Evolutionary conservation across 2,797 vertebrate genomes (phyloP), one percentile per base, ranked within the genome.

Genomic region (Helostoma temminkii): DNA sequence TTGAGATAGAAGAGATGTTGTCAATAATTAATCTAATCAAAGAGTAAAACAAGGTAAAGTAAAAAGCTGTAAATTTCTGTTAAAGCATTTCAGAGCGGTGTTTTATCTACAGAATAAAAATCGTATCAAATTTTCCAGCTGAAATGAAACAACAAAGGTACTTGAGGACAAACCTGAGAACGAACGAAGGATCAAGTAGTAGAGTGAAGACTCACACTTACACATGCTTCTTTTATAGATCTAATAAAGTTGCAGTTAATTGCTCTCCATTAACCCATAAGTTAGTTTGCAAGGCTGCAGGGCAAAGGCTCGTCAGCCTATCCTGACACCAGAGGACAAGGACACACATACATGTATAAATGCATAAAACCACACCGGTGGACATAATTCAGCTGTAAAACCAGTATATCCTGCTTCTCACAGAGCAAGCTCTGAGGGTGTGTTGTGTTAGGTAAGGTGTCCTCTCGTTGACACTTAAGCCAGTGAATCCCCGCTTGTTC

Each of bases 401-500:
- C 63, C 46, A 75, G 54, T 36, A 19, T 19, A 24, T 72, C 7
- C 46, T 19, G 42, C 41, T 22, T 65, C 61, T 19, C 49, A 61
- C 54, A 32, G 62, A 50, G 50, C 36, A 7, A 19, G 39, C 59
- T 78, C 69, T 63, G 50, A 72, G 67, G 66, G 8, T 3, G 28
- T 26, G 59, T 61, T 79, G 67, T 76, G 52, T 68, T 61, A 34
- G 49, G 45, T 49, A 22, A 79, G 72, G 57, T 87, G 76, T 25
- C 88, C 82, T 85, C 73, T 46, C 45, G 9, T 60, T 77, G 76
- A 85, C 88, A 78, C 80, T 4, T 8, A 62, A 8, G 39, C 5
- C 8, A 9, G 76, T 79, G 67, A 86, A 82, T 81, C 79, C 37
- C 32, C 1, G 8, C 63, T 78, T 83, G 74, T 73, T 81, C 24